Evolutionary conservation across 2,888 invertebrate genomes (phyloP).

Genomic region (Drosophila cracens): DNA sequence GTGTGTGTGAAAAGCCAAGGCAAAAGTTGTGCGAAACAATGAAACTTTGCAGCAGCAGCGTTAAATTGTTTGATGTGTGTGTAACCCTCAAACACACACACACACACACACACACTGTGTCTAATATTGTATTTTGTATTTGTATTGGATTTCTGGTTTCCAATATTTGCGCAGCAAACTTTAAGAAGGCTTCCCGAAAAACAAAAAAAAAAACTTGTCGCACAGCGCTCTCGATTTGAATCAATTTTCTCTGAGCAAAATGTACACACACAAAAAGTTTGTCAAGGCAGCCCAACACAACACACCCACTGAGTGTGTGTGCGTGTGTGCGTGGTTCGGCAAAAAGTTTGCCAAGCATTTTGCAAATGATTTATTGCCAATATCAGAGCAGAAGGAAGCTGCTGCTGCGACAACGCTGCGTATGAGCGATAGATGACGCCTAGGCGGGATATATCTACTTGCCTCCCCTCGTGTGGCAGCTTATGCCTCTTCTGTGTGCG

Average conservation of each 20-base stretch:
- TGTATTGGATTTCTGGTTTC: slow-evolving; percentile 54
- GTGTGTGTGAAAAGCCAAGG: slow-evolving; percentile 48
- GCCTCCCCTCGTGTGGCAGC: neutral
- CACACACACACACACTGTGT: slow-evolving; percentile 15
- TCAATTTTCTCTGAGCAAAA: slow-evolving; percentile 54
- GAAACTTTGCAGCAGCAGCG: slow-evolving; percentile 66
- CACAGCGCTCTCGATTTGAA: slow-evolving; percentile 35
- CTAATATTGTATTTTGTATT: slow-evolving; percentile 55
- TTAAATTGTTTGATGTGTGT: slow-evolving; percentile 61
- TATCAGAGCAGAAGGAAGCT: slow-evolving; percentile 26
- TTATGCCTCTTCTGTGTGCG: neutral
- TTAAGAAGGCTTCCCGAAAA: slow-evolving; percentile 35
- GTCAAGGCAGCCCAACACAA: slow-evolving; percentile 19
- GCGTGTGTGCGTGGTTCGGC: slow-evolving; percentile 19
- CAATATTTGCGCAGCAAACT: slow-evolving; percentile 61
- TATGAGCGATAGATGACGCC: slow-evolving; percentile 51
- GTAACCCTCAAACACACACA: slow-evolving; percentile 3
- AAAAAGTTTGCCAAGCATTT: slow-evolving; percentile 65
- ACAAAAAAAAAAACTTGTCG: slow-evolving; percentile 2
- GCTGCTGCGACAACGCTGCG: slow-evolving; percentile 48
- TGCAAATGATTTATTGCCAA: slow-evolving; percentile 70
- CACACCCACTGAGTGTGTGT: neutral
- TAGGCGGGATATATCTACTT: neutral
- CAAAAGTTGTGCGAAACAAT: slow-evolving; percentile 70
- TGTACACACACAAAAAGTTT: slow-evolving; percentile 42